Percentiles rank a stretch among this genome's conserved stretches.
phyloP scores from a whole-genome alignment of 1,140 invertebrate genomes.

The Telenomus remus region DNA sequence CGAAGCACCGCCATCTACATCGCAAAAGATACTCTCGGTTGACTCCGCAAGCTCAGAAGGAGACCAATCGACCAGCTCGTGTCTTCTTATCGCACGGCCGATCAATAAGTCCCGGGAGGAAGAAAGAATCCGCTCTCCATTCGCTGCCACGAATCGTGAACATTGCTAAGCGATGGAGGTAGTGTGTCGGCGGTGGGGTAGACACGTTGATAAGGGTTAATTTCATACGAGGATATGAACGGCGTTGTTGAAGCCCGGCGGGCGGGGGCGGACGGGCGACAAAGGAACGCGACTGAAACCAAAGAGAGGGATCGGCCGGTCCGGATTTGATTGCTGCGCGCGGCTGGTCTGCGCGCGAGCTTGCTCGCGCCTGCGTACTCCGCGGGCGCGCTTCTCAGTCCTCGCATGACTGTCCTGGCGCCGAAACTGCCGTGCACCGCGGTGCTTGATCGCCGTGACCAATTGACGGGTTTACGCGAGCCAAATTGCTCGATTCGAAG shows the following conservation, averaged over 20 bases:
- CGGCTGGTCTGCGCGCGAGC: constrained; percentile 50
- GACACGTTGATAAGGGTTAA: constrained; percentile 76
- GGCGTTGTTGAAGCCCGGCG: constrained; percentile 50
- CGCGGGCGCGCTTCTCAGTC: constrained; percentile 50
- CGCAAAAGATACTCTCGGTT: constrained; percentile 43
- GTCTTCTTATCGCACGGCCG: constrained; percentile 72
- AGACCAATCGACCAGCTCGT: constrained; percentile 71
- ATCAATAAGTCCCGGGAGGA: constrained; percentile 75
- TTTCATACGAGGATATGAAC: constrained; percentile 71
- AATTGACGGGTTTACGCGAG: too few species aligned
- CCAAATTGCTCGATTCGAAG: too few species aligned
- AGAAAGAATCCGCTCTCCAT: constrained; percentile 72
- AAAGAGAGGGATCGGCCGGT: constrained; percentile 58
- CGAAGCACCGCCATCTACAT: constrained; percentile 45
- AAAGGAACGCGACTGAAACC: constrained; percentile 43
- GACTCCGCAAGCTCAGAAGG: constrained; percentile 58
- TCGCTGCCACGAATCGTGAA: constrained; percentile 61
- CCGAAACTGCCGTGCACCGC: constrained; percentile 37
- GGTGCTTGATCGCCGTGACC: constrained; percentile 4
- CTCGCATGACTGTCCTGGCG: constrained; percentile 51
- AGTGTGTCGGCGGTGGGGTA: constrained; percentile 52
- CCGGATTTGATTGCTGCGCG: constrained; percentile 70
- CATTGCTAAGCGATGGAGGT: constrained; percentile 57
- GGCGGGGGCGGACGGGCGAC: constrained; percentile 15
- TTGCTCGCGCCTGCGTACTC: constrained; percentile 54